Base-by-base conservation (phyloP, 2,888 invertebrate genomes). In the Caenorhabditis japonica region DNA sequence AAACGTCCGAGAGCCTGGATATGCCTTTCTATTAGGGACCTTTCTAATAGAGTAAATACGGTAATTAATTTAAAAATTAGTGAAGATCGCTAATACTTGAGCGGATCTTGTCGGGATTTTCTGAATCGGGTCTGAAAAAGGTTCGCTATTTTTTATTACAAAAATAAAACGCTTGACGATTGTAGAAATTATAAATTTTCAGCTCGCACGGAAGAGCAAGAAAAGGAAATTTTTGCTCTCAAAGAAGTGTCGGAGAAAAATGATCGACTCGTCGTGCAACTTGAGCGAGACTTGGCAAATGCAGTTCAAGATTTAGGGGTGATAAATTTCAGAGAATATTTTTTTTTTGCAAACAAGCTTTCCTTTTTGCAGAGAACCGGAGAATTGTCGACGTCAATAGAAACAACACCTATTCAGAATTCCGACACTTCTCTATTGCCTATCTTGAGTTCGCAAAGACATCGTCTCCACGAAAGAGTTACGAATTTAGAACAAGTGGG, bases 391-490 rank as follows among this genome's bases (percentile, higher is more conserved):
- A 75, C 75, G 4, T 30, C 10, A 10, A n/a, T n/a, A n/a, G n/a
- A n/a, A n/a, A n/a, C n/a, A n/a, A n/a, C n/a, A n/a, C n/a, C n/a
- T n/a, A n/a, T n/a, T n/a, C n/a, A n/a, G n/a, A n/a, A n/a, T n/a
- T 21, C 46, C 0, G 71, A 72, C 23, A 68, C 74, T 4, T 66
- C 76, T 4, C 55, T 82, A 23, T 39, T 76, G 8, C 69, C 77
- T 5, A 90, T 90, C 39, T 88, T 90, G 15, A 89, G 90, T 66
- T 89, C 90, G 66, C 90, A 90, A 85, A 75, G 90, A 23, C 90
- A 90, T 80, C 82, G 90, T 36, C 90, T 90, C 81, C 71, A 75
- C 30, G 77, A 78, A 58, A 69, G 62, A 58, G 72, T 76, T 7
- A 58, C 70, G 4, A 25, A 39, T 2, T 33, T 79, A 15, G 76